phyloP scores from a whole-genome alignment of 2,113 vertebrate genomes.

The Laticauda laticaudata region DNA sequence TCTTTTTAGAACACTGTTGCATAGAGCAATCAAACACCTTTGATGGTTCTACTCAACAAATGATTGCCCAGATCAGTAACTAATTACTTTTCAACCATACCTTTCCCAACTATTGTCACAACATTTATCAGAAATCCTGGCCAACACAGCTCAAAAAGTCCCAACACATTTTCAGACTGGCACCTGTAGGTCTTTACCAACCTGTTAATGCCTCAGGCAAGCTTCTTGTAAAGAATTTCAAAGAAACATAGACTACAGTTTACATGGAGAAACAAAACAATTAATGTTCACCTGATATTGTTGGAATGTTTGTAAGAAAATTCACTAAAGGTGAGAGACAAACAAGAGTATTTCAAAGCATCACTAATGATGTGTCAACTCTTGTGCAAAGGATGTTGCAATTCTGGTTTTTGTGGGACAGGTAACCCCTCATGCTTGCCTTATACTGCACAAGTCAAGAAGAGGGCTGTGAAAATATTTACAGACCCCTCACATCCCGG shows the following conservation, averaged over 20 bases:
- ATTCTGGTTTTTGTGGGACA: background rate
- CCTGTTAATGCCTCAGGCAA: background rate
- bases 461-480: too few species aligned
- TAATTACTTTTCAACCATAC: background rate
- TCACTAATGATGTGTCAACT: background rate
- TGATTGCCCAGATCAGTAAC: background rate
- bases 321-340: background rate
- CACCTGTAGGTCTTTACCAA: background rate
- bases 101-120: background rate
- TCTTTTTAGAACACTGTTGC: constrained; percentile 24
- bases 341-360: background rate
- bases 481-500: too few species aligned
- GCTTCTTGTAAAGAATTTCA: background rate
- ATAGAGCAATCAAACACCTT: background rate
- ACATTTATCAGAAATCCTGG: background rate
- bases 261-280: background rate
- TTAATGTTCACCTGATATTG: background rate
- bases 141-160: background rate
- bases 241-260: background rate
- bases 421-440: background rate
- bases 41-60: background rate
- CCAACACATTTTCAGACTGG: background rate
- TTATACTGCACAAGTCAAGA: background rate
- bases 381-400: background rate
- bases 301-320: background rate